A percentile compares a stretch with the other conserved stretches of the same genome.
These are phyloP conservation scores for Tromatobia lineatoria DNA, from an alignment of 2,888 invertebrate genomes.

Conservation along the genomic window DNA sequence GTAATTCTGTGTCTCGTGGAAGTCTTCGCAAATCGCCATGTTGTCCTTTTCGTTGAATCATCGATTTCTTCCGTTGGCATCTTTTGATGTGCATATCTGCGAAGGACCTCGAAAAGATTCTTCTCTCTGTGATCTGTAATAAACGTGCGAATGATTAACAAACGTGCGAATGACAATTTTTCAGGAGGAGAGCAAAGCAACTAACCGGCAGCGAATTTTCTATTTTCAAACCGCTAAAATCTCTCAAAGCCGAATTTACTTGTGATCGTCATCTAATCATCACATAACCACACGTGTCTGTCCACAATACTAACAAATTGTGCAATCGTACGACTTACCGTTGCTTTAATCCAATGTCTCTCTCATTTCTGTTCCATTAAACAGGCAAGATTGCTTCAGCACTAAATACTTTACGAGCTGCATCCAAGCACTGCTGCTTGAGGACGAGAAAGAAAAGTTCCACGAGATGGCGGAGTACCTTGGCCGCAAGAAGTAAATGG, in stretches of 20 bases:
- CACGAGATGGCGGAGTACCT: constrained; percentile 93
- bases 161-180: constrained; percentile 33
- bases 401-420: constrained; percentile 93
- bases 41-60: constrained; percentile 4
- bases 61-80: not conserved
- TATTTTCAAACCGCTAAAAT: not conserved
- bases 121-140: not conserved
- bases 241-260: constrained; percentile 6
- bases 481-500: constrained; percentile 87
- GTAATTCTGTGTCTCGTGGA: constrained; percentile 54
- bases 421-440: constrained; percentile 92
- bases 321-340: constrained; percentile 2
- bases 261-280: constrained; percentile 26
- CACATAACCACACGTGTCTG: constrained; percentile 49
- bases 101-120: not conserved
- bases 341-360: not conserved
- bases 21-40: constrained; percentile 13
- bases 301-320: constrained; percentile 47
- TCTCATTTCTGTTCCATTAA: constrained; percentile 48
- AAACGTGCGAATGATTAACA: not conserved
- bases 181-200: not conserved
- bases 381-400: constrained; percentile 92
- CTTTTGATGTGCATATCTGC: not conserved
- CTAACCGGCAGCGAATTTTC: not conserved
- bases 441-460: constrained; percentile 92